These are phyloP conservation scores for Tylochromis polylepis DNA, from an alignment of 2,113 vertebrate genomes.

Conservation along the genomic window DNA sequence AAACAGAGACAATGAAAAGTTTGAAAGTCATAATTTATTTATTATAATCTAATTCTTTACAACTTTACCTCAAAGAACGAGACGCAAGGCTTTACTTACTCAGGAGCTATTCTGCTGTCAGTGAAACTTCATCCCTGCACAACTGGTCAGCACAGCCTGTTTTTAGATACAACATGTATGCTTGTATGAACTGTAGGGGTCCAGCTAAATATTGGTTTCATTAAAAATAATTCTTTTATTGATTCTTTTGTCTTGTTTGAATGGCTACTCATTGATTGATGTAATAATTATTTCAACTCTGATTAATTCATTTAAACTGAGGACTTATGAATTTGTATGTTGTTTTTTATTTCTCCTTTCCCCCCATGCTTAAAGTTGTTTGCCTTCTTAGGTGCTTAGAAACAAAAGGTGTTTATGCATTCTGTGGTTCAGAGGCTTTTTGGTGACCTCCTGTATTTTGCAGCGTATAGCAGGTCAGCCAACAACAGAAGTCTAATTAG, in stretches of 20 bases:
- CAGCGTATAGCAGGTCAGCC: background rate
- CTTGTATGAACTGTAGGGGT: background rate
- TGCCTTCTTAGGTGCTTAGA: background rate
- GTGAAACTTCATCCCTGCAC: background rate
- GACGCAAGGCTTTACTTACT: background rate
- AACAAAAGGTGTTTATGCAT: background rate
- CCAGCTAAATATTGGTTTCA: background rate
- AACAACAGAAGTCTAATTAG: conserved; percentile 42
- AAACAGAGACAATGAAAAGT: background rate
- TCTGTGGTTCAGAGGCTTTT: background rate
- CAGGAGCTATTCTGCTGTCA: background rate
- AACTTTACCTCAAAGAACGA: background rate
- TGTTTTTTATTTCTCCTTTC: background rate
- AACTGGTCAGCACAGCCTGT: background rate
- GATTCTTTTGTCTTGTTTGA: background rate
- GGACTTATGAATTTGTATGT: background rate
- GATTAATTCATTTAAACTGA: background rate
- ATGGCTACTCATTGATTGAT: background rate
- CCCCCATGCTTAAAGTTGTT: background rate
- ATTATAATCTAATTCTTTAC: background rate
- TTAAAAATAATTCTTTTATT: background rate
- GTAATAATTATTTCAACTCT: background rate
- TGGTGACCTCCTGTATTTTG: background rate
- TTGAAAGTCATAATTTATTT: background rate
- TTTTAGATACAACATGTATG: background rate